A percentile compares a stretch with the other conserved stretches of the same genome.
phyloP scores from a whole-genome alignment of 2,888 invertebrate species.

The Caenorhabditis sinica region DNA sequence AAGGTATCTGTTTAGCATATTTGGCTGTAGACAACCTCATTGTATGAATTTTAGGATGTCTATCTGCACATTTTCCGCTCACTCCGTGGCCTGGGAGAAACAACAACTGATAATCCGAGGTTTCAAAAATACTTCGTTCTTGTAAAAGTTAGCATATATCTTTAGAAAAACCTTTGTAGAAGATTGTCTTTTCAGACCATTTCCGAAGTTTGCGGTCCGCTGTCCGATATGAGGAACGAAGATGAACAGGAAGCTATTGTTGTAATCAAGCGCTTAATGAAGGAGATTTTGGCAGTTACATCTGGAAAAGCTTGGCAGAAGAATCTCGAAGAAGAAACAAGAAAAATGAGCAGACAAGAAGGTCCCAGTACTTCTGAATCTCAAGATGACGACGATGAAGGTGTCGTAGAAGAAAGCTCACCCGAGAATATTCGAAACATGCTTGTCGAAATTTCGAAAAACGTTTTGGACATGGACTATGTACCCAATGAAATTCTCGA shows the following conservation, averaged over 20 bases:
- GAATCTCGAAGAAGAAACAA: slow-evolving; percentile 1
- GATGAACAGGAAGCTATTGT: slow-evolving; percentile 39
- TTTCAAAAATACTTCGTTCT: slow-evolving; percentile 54
- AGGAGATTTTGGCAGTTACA: slow-evolving; percentile 33
- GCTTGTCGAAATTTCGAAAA: slow-evolving; percentile 26
- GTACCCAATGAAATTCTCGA: slow-evolving; percentile 66
- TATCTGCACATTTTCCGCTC: slow-evolving; percentile 53
- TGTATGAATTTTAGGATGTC: slow-evolving; percentile 32
- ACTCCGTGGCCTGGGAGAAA: slow-evolving; percentile 45
- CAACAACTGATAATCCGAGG: slow-evolving; percentile 43
- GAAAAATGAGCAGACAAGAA: not conserved
- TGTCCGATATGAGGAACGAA: slow-evolving; percentile 51
- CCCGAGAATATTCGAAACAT: not conserved
- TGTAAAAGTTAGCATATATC: slow-evolving; percentile 20
- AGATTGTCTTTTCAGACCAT: slow-evolving; percentile 37
- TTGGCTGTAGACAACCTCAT: not conserved
- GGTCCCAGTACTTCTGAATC: not conserved
- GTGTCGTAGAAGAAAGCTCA: slow-evolving; percentile 33
- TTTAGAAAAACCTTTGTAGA: not conserved
- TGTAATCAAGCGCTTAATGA: slow-evolving; percentile 29
- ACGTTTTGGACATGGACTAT: slow-evolving; percentile 45
- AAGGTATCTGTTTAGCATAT: slow-evolving; percentile 37
- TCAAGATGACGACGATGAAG: slow-evolving; percentile 22
- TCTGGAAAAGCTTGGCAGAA: slow-evolving; percentile 54
- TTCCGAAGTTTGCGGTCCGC: slow-evolving; percentile 22